These are phyloP conservation scores for Magallana angulata DNA, from an alignment of 1,140 invertebrate genomes.

Conservation along the genomic window DNA sequence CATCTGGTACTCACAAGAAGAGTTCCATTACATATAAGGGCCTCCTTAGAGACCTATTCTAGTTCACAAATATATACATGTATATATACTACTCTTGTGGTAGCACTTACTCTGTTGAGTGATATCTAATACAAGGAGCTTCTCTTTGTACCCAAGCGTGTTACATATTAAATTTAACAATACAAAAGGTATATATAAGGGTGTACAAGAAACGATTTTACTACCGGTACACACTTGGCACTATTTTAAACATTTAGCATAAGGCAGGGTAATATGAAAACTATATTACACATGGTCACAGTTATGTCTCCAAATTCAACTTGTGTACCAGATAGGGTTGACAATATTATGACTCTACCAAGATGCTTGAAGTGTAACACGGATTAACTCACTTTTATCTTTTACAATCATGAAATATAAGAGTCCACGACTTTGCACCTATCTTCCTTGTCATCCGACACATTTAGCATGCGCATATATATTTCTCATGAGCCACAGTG, in stretches of 20 bases:
- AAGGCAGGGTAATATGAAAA: conserved; percentile 24
- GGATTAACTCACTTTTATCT: neutral
- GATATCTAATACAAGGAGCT: neutral
- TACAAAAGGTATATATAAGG: neutral
- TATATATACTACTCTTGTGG: neutral
- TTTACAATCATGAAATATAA: conserved; percentile 4
- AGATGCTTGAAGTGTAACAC: conserved; percentile 17
- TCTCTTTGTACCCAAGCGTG: conserved; percentile 16
- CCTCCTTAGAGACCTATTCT: neutral
- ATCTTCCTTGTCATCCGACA: neutral
- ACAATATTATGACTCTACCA: conserved; percentile 18
- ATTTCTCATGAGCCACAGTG: conserved; percentile 33
- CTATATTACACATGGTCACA: conserved; percentile 25
- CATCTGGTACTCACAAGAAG: conserved; percentile 27
- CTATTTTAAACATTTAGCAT: conserved; percentile 34
- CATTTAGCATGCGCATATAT: conserved; percentile 28
- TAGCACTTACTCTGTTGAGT: conserved; percentile 2
- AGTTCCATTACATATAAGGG: neutral
- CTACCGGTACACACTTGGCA: conserved; percentile 16
- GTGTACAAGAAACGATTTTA: neutral
- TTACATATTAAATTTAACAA: neutral
- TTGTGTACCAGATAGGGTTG: neutral
- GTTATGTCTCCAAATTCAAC: neutral
- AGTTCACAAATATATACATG: neutral
- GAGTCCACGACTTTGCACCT: neutral